Conservation (phyloP, 2,888 invertebrate genomes). For the Capitulum mitella region DNA sequence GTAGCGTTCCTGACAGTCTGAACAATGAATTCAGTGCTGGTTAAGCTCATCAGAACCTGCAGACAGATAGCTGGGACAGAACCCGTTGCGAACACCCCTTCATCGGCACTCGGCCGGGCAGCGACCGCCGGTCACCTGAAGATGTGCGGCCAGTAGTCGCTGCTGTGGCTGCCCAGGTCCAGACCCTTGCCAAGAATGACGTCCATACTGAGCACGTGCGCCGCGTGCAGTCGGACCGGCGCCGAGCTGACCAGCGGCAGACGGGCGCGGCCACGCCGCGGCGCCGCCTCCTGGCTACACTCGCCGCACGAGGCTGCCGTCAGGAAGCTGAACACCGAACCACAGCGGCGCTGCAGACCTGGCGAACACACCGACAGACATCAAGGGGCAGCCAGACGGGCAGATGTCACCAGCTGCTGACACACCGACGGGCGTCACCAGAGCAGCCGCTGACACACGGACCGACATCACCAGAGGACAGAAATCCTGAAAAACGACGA, state of each 20-base stretch:
- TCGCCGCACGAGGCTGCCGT: conserved; percentile 69
- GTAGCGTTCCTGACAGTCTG: no score
- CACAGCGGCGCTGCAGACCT: conserved; percentile 82
- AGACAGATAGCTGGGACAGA: no score
- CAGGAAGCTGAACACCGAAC: conserved; percentile 75
- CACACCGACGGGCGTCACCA: no score
- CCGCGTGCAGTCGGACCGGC: conserved; percentile 60
- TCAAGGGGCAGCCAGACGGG: no score
- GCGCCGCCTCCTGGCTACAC: conserved; percentile 45
- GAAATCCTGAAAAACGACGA: no score
- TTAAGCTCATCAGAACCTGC: no score
- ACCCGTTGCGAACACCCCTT: no score
- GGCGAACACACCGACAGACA: conserved; percentile 25
- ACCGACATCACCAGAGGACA: no score
- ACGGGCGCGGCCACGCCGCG: conserved; percentile 34
- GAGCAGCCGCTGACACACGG: no score
- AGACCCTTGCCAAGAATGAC: conserved; percentile 78
- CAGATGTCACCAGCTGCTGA: no score
- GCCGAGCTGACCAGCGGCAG: conserved; percentile 37
- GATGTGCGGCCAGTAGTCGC: conserved; percentile 93
- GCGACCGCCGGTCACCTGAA: conserved; percentile 56
- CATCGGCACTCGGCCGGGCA: no score
- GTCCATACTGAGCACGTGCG: conserved; percentile 86
- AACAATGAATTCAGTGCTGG: no score
- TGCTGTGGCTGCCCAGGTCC: conserved; percentile 83